A percentile compares a stretch with the other conserved stretches of the same genome.
These are phyloP conservation scores for Peromyscus eremicus DNA, from an alignment of 2,797 vertebrate genomes.

Conservation along the genomic window DNA sequence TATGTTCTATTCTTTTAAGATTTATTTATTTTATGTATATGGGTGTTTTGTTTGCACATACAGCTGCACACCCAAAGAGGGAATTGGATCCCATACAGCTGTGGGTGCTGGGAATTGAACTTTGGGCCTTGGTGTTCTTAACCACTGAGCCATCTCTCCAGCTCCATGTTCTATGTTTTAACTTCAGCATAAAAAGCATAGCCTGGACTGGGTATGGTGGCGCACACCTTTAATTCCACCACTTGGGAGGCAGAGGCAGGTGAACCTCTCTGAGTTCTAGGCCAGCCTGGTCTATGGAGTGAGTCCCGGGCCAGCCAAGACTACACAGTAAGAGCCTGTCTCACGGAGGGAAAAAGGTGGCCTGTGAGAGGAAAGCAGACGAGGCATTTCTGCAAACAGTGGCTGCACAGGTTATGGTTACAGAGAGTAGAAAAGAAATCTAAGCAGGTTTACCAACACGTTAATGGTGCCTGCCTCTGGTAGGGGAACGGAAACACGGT, in stretches of 20 bases:
- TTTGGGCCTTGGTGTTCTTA: neutral
- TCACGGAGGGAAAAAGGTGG: neutral
- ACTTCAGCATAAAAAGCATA: neutral
- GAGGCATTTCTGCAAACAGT: neutral
- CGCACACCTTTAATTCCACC: neutral
- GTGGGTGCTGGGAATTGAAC: neutral
- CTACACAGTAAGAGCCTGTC: neutral
- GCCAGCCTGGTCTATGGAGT: neutral
- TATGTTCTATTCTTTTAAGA: neutral
- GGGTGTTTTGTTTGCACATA: neutral
- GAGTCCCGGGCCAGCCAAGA: neutral
- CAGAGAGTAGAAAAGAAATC: neutral
- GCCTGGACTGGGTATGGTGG: neutral
- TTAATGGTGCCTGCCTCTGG: neutral
- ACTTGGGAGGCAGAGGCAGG: neutral
- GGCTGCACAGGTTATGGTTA: neutral
- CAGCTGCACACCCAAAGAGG: neutral
- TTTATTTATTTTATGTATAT: neutral
- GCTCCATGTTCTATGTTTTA: neutral
- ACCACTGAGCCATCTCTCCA: neutral
- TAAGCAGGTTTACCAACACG: too few species aligned
- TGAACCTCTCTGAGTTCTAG: neutral
- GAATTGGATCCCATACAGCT: neutral
- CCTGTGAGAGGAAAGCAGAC: neutral
- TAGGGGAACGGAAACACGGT: too few species aligned